These are phyloP conservation scores for Dromaius novaehollandiae DNA, from an alignment of 2,113 vertebrate genomes.

Conservation along the genomic window DNA sequence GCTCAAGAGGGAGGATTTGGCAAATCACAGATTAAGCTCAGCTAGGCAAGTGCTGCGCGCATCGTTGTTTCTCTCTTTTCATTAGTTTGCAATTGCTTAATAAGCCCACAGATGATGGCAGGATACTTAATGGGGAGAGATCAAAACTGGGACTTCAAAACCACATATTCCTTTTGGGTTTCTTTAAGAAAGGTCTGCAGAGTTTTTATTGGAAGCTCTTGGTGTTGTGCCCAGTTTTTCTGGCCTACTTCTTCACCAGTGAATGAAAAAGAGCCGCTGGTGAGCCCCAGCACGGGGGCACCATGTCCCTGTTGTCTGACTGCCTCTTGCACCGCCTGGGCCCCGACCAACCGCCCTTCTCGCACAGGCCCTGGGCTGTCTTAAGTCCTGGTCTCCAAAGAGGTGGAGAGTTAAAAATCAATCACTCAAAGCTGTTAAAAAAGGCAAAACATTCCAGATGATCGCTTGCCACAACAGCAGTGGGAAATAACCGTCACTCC, in stretches of 20 bases:
- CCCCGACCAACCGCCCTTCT: no score
- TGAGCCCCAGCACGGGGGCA: background rate
- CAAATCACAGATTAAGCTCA: background rate
- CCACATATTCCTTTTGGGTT: background rate
- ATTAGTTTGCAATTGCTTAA: accelerated
- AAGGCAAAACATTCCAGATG: background rate
- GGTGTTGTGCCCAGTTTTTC: background rate
- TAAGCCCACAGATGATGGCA: background rate
- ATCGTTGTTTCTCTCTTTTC: background rate
- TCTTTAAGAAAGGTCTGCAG: background rate
- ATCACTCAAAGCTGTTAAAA: background rate
- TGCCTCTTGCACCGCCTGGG: no score
- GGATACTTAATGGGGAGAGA: background rate
- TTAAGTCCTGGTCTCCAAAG: background rate
- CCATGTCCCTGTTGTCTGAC: no score
- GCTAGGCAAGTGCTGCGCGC: accelerated
- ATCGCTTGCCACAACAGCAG: background rate
- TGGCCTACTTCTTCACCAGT: background rate
- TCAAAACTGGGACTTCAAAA: background rate
- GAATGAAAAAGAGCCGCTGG: background rate
- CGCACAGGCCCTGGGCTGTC: no score
- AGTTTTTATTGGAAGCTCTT: background rate
- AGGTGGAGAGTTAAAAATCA: background rate
- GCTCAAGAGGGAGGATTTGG: background rate
- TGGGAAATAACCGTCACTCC: accelerated